These are phyloP conservation scores for Molossus alvarezi DNA, from an alignment of 2,797 vertebrate species.

Conservation along the genomic window DNA sequence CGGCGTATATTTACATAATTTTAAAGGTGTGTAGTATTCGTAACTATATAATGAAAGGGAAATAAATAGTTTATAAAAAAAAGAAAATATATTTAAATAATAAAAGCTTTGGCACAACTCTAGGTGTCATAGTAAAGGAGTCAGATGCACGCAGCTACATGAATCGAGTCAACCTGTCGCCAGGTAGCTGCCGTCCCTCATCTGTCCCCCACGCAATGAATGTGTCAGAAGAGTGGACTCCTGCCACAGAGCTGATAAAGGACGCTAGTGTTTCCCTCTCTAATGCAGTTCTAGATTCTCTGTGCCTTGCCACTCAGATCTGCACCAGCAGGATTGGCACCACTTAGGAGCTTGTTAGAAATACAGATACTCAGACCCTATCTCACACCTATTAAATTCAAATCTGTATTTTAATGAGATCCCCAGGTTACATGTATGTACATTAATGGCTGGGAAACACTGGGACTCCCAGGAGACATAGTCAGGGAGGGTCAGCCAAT, in stretches of 20 bases:
- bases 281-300: rapidly evolving
- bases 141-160: background rate
- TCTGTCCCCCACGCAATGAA: background rate
- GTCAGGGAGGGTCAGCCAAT: background rate
- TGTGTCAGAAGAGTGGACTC: background rate
- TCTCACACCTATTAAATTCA: background rate
- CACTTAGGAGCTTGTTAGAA: background rate
- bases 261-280: background rate
- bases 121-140: background rate
- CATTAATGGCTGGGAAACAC: background rate
- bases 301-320: background rate
- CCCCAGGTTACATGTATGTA: background rate
- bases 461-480: background rate
- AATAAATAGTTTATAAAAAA: background rate
- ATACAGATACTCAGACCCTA: background rate
- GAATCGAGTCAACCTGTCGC: background rate
- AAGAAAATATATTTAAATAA: background rate
- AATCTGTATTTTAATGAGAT: background rate
- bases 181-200: background rate
- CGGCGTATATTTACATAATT: background rate
- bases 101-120: background rate
- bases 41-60: background rate
- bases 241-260: background rate
- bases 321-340: background rate
- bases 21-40: background rate